Percentiles rank a stretch among this genome's conserved stretches.
Conservation (phyloP, 2,888 invertebrate species). For the Hermodice carunculata region DNA sequence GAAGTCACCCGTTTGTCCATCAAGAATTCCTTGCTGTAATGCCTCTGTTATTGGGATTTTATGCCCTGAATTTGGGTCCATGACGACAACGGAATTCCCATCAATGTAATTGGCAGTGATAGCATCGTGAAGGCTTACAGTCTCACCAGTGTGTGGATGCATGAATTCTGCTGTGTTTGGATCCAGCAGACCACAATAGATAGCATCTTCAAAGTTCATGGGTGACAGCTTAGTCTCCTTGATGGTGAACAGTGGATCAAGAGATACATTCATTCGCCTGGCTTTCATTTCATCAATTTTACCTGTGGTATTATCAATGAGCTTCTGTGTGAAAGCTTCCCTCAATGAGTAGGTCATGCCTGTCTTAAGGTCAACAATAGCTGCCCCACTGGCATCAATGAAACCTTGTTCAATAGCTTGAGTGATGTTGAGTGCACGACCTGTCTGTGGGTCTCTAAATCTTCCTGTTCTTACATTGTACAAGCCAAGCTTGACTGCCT, state of each 20-base stretch:
- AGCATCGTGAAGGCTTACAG: slow-evolving; percentile 86
- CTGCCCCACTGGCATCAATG: slow-evolving; percentile 28
- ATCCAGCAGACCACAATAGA: slow-evolving; percentile 72
- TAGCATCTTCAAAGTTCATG: slow-evolving; percentile 44
- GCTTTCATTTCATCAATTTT: slow-evolving; percentile 39
- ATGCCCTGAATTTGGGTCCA: slow-evolving; percentile 50
- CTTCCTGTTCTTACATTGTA: slow-evolving; percentile 50
- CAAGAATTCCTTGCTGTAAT: slow-evolving; percentile 77
- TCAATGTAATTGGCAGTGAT: slow-evolving; percentile 70
- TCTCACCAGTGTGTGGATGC: slow-evolving; percentile 84
- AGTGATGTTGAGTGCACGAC: slow-evolving; percentile 76
- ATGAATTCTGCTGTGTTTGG: slow-evolving; percentile 76
- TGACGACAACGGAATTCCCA: slow-evolving; percentile 57
- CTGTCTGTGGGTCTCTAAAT: slow-evolving; percentile 38
- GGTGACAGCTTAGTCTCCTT: slow-evolving; percentile 17
- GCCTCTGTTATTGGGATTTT: slow-evolving; percentile 71
- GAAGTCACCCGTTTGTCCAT: slow-evolving; percentile 85
- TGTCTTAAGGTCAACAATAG: slow-evolving; percentile 63
- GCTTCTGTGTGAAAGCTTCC: slow-evolving; percentile 79
- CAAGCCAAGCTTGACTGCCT: slow-evolving; percentile 41
- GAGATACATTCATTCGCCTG: slow-evolving; percentile 70
- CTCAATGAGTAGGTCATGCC: slow-evolving; percentile 84
- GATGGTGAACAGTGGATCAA: slow-evolving; percentile 35
- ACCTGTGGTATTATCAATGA: slow-evolving; percentile 45
- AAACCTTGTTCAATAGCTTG: slow-evolving; percentile 73